phyloP scores from a whole-genome alignment of 1,140 invertebrate genomes.

The Teleopsis dalmanni region DNA sequence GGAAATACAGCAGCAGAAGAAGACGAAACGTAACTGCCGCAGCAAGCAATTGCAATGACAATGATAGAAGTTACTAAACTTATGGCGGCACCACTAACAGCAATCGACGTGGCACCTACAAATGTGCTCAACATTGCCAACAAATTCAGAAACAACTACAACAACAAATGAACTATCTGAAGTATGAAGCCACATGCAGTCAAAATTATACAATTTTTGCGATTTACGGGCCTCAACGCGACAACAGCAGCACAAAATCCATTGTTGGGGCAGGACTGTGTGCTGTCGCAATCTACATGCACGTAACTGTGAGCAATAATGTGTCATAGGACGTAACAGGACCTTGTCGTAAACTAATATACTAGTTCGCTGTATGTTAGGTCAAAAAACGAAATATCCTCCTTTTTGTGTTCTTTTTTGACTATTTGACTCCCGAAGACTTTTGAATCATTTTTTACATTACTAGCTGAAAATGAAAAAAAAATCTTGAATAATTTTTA shows the following conservation, averaged over 20 bases:
- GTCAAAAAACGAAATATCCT: too few relatives aligned
- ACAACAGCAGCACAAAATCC: background rate
- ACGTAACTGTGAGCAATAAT: too few relatives aligned
- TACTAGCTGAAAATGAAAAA: too few relatives aligned
- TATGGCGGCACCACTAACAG: conserved; percentile 2
- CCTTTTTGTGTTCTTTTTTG: too few relatives aligned
- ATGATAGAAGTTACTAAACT: background rate
- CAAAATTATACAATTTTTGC: conserved; percentile 43
- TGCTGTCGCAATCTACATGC: background rate
- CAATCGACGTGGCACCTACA: conserved; percentile 7
- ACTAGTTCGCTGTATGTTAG: too few relatives aligned
- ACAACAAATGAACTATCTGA: conserved; percentile 15
- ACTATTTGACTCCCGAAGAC: too few relatives aligned
- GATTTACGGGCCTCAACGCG: conserved; percentile 19
- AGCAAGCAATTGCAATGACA: background rate
- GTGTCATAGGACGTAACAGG: too few relatives aligned
- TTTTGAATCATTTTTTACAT: too few relatives aligned
- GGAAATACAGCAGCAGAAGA: conserved; percentile 4
- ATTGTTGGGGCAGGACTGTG: conserved; percentile 11
- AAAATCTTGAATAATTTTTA: too few relatives aligned
- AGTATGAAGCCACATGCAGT: conserved; percentile 16
- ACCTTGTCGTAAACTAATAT: too few relatives aligned
- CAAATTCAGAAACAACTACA: conserved; percentile 27
- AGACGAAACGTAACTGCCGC: background rate
- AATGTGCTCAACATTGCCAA: conserved; percentile 11